Conservation (phyloP, 2,113 vertebrate genomes). For the Marmota flaviventris region DNA sequence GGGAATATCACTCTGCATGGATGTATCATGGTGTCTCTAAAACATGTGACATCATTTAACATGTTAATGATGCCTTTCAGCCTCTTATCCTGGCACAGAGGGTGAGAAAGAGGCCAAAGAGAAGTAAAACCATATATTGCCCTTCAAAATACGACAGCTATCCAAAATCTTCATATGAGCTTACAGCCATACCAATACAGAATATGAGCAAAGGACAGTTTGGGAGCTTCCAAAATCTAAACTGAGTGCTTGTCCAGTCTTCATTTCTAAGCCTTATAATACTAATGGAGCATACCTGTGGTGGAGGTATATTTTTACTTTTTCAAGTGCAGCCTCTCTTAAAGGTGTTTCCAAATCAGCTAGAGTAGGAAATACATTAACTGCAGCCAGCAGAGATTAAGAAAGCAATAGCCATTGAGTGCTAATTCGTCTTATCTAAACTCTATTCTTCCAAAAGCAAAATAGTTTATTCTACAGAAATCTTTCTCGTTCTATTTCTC, state of each 20-base stretch:
- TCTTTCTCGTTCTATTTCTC: not conserved
- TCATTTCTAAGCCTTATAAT: not conserved
- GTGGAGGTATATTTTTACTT: not conserved
- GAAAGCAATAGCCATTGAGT: not conserved
- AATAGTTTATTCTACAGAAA: not conserved
- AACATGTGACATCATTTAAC: conserved; percentile 5
- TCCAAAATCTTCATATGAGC: not conserved
- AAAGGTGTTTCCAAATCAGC: not conserved
- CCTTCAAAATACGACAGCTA: not conserved
- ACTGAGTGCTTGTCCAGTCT: not conserved
- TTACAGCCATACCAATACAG: not conserved
- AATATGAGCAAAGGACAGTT: not conserved
- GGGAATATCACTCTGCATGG: not conserved
- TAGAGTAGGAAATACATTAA: not conserved
- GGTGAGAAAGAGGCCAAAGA: not conserved
- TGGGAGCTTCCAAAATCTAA: not conserved
- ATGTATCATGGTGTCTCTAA: not conserved
- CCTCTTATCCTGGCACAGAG: not conserved
- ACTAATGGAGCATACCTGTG: not conserved
- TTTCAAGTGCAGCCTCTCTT: not conserved
- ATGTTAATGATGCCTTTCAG: conserved; percentile 64
- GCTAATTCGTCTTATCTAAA: not conserved
- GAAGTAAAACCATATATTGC: conserved; percentile 6
- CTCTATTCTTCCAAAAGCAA: not conserved
- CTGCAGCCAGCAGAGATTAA: not conserved